A percentile compares a stretch with the other conserved stretches of the same genome.
Conservation (phyloP, 2,113 vertebrate species). For the Leptosomus discolor region DNA sequence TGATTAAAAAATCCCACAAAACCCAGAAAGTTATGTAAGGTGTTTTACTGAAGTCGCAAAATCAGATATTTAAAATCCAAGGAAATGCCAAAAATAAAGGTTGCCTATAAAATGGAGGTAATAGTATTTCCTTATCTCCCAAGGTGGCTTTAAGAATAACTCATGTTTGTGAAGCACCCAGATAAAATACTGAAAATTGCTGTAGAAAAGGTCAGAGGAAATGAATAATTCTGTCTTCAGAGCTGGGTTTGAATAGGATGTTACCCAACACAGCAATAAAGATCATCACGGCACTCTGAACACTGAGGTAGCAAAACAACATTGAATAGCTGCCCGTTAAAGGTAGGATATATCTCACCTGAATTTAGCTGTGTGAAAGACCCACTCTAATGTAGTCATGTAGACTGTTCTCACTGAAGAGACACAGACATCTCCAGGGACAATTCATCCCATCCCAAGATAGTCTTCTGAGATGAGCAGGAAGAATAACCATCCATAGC, state of each 20-base stretch:
- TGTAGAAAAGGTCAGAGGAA: constrained; percentile 20
- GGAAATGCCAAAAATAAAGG: background rate
- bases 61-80: background rate
- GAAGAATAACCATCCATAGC: background rate
- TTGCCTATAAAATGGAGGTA: background rate
- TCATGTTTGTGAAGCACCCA: background rate
- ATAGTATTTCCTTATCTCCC: background rate
- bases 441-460: background rate
- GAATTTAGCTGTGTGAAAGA: background rate
- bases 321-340: background rate
- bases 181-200: background rate
- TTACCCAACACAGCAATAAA: background rate
- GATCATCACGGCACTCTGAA: background rate
- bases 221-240: background rate
- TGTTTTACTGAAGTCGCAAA: background rate
- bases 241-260: background rate
- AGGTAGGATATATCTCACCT: background rate
- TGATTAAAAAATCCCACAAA: background rate
- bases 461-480: background rate
- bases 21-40: background rate
- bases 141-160: background rate
- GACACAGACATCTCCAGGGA: background rate
- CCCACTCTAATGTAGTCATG: background rate
- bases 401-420: background rate
- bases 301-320: background rate